phyloP scores from a whole-genome alignment of 2,113 vertebrate genomes.

The Tauraco erythrolophus region DNA sequence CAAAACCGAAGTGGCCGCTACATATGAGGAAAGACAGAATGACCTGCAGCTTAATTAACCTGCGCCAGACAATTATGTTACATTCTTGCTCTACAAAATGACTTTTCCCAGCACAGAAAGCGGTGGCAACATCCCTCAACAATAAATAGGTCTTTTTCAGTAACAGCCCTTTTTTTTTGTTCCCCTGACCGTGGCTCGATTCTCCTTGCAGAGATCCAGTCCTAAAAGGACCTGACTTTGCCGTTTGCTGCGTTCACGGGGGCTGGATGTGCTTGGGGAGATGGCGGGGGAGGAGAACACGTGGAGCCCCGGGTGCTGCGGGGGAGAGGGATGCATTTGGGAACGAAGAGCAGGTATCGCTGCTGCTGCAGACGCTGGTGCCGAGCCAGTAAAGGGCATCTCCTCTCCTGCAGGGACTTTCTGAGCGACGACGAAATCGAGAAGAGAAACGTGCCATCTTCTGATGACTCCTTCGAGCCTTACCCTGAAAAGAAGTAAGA shows the following conservation, averaged over 20 bases:
- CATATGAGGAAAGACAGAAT: not conserved
- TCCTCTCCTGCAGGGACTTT: slow-evolving; percentile 77
- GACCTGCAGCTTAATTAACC: not conserved
- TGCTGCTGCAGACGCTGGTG: not conserved
- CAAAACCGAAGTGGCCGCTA: not conserved
- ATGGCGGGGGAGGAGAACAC: not conserved
- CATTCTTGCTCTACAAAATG: not conserved
- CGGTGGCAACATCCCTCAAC: not conserved
- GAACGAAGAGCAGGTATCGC: not conserved
- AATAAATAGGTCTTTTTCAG: not conserved
- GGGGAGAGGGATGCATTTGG: not conserved
- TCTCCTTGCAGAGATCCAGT: not conserved
- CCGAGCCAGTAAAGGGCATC: not conserved
- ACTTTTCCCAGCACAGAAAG: not conserved
- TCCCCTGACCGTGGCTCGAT: not conserved
- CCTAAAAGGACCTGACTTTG: not conserved
- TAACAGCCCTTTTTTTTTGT: not conserved
- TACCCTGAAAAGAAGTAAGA: slow-evolving; percentile 84
- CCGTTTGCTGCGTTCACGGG: not conserved
- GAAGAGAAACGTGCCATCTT: slow-evolving; percentile 75
- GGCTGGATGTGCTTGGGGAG: not conserved
- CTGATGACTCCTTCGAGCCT: slow-evolving; percentile 86
- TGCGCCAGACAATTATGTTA: rapidly evolving
- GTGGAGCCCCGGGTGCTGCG: rapidly evolving
- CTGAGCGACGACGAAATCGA: slow-evolving; percentile 84